Percentiles rank a stretch among this genome's conserved stretches.
Conservation (phyloP, 2,113 vertebrate species). For the Gallinago paraguaiae region DNA sequence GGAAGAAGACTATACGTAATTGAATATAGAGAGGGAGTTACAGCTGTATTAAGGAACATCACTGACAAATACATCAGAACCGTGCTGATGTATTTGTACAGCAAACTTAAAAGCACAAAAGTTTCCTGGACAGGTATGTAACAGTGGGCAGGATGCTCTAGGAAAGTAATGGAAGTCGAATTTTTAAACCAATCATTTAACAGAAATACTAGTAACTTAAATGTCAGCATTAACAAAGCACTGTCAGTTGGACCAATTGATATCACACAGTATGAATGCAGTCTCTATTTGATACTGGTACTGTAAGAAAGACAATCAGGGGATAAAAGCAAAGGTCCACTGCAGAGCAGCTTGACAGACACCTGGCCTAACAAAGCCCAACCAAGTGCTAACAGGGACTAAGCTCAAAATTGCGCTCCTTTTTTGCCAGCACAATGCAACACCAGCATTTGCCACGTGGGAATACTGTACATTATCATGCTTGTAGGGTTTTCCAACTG, state of each 20-base stretch:
- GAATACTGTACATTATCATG: background rate
- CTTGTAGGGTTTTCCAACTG: background rate
- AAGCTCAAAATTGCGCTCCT: background rate
- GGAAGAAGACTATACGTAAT: background rate
- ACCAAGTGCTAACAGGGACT: background rate
- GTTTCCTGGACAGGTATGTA: accelerated
- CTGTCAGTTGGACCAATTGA: background rate
- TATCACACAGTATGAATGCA: background rate
- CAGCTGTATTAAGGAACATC: background rate
- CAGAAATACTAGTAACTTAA: background rate
- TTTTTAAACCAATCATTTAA: background rate
- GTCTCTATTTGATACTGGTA: background rate
- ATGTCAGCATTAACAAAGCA: background rate
- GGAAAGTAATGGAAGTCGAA: background rate
- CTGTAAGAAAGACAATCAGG: background rate
- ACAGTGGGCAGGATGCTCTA: background rate
- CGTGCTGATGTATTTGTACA: background rate
- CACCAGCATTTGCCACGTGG: background rate
- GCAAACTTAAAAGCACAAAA: background rate
- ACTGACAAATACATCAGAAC: background rate
- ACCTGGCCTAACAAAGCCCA: background rate
- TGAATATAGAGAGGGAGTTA: background rate
- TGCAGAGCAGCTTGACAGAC: background rate
- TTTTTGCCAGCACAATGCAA: background rate
- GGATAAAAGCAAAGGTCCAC: background rate